Conservation (phyloP, 2,797 vertebrate genomes). For the Cyprinodon diabolis region DNA sequence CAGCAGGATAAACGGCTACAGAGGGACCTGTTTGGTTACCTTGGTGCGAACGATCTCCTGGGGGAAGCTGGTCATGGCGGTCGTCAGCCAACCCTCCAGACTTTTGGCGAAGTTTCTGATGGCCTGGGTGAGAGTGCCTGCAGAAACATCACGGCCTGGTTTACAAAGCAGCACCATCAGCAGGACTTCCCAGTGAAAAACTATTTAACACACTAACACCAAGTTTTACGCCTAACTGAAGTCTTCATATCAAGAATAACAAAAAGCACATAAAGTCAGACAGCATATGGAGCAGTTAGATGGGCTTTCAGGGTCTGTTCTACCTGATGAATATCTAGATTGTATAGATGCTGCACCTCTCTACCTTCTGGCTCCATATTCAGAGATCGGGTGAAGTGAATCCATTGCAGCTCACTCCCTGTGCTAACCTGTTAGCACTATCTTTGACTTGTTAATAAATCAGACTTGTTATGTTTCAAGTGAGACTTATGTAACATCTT, state of each 20-base stretch:
- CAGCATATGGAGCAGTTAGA: not conserved
- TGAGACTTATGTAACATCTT: no score
- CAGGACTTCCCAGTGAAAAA: no score
- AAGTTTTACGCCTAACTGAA: no score
- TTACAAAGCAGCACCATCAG: constrained; percentile 20
- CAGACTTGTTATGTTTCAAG: no score
- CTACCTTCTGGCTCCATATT: no score
- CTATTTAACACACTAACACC: no score
- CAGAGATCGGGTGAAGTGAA: no score
- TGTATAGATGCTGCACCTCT: not conserved
- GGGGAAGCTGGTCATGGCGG: constrained; percentile 94
- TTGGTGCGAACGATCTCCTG: constrained; percentile 93
- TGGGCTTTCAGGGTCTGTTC: not conserved
- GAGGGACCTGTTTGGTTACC: constrained; percentile 73
- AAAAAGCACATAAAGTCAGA: no score
- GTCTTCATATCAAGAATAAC: no score
- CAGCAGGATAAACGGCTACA: not conserved
- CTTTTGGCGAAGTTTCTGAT: constrained; percentile 99
- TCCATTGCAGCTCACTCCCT: no score
- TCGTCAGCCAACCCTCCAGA: constrained; percentile 94
- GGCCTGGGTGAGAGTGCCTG: constrained; percentile 96
- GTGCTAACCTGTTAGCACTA: no score
- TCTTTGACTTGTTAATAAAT: no score
- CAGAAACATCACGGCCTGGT: constrained; percentile 13
- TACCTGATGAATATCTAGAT: not conserved